Evolutionary conservation across 2,888 invertebrate genomes (phyloP), one percentile per base, ranked within the genome.

Genomic region (Xestia rhomboidea): DNA sequence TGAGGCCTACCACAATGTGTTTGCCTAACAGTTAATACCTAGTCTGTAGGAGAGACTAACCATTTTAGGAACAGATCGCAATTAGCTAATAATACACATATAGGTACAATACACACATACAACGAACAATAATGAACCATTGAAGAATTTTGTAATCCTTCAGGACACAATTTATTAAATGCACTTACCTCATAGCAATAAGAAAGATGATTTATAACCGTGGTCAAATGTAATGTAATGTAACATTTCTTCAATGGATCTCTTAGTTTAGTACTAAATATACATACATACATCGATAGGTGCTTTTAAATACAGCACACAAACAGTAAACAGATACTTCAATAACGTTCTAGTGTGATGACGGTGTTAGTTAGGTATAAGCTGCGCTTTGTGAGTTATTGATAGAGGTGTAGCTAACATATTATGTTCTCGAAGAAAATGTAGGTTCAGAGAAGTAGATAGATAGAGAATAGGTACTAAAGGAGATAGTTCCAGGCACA

Each of bases 51-150:
- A 89, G 88, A 92, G 93, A 94, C 93, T 92, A 93, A 94, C 94
- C 96, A 96, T 96, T 96, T 96, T 92, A 96, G 96, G 91, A 96
- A 96, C 96, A 96, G 96, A 96, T 96, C 96, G 96, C 96, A 96
- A 96, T 95, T 92, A 92, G 88, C 85, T 89, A 89, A 76, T 73
- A 76, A 83, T 83, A 88, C 85, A 88, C 88, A 88, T 82, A 86
- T 86, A 88, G 87, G 90, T 93, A 90, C 89, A 90, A 90, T 90
- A 91, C 89, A 93, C 90, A 93, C 89, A 93, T 90, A 93, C 89
- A 93, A 90, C 79, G 77, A 83, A 86, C 73, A 85, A 64, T 76
- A 84, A 84, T 73, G 80, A 88, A 87, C 89, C 85, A 88, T 87
- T 89, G 89, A 91, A 89, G 89, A 88, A 81, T 72, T 57, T 51